Evolutionary conservation across 2,113 vertebrate genomes (phyloP).

Genomic region (Onychorhynchus coronatus): DNA sequence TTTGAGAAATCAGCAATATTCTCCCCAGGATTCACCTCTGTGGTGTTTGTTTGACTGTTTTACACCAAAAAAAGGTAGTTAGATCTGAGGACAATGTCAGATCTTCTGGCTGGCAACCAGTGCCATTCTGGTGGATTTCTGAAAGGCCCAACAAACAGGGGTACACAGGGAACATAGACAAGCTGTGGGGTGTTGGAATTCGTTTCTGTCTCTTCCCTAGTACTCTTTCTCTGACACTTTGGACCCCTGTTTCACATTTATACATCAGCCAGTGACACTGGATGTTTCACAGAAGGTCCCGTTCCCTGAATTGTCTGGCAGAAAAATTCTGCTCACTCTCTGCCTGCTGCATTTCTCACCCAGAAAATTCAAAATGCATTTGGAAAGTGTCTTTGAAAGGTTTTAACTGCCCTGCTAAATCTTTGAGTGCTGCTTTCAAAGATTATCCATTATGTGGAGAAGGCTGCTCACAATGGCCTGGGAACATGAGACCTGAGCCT

Average conservation of each 20-base stretch:
- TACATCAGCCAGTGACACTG: background rate
- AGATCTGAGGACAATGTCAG: background rate
- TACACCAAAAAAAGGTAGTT: background rate
- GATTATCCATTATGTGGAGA: conserved; percentile 36
- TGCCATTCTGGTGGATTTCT: background rate
- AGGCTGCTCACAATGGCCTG: conserved; percentile 24
- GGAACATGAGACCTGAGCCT: conserved; percentile 15
- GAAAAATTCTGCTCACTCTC: background rate
- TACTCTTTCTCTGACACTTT: background rate
- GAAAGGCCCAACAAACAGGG: background rate
- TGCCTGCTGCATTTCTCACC: conserved; percentile 36
- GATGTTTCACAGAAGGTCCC: background rate
- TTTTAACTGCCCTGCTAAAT: background rate
- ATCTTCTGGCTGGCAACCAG: background rate
- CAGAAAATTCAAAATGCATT: conserved; percentile 35
- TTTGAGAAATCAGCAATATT: background rate
- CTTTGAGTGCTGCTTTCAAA: conserved; percentile 38
- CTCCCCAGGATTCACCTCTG: background rate
- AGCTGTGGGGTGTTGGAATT: background rate
- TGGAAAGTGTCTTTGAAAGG: conserved; percentile 51
- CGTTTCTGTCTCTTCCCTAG: background rate
- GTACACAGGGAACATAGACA: background rate
- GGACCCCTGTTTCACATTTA: background rate
- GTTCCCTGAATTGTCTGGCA: background rate
- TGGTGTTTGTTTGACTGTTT: background rate